phyloP scores from a whole-genome alignment of 2,888 invertebrate genomes.

The Apodemia duryi region DNA sequence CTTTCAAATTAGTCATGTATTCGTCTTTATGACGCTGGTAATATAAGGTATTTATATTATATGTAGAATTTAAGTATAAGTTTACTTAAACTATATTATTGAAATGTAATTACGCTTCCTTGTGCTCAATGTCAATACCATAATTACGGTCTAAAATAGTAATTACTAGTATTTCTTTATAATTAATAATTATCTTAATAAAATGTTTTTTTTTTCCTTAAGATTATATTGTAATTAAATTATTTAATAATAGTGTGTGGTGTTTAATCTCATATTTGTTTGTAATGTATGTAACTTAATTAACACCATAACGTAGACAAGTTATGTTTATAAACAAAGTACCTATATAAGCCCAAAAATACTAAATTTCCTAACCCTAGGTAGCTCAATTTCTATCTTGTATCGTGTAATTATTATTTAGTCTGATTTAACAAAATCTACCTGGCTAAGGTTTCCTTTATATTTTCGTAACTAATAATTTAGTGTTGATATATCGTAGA shows the following conservation, averaged over 20 bases:
- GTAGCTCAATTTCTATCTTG: constrained; percentile 52
- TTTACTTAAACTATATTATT: constrained; percentile 45
- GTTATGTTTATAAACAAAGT: constrained; percentile 49
- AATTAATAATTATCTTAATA: constrained; percentile 33
- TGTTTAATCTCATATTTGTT: constrained; percentile 64
- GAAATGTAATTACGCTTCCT: constrained; percentile 60
- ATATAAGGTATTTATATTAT: constrained; percentile 43
- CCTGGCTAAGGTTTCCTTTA: no score
- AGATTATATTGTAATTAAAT: constrained; percentile 29
- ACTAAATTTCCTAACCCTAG: constrained; percentile 38
- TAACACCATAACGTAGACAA: constrained; percentile 39
- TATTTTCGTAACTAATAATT: no score
- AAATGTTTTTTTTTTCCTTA: constrained; percentile 30
- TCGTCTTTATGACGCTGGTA: constrained; percentile 75
- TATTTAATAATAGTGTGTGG: constrained; percentile 43
- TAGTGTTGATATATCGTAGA: no score
- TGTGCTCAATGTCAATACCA: constrained; percentile 66
- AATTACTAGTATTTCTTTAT: constrained; percentile 29
- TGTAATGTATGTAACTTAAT: constrained; percentile 38
- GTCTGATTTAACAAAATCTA: no score
- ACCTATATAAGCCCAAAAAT: constrained; percentile 31
- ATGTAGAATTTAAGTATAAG: constrained; percentile 40
- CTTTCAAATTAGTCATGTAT: constrained; percentile 51
- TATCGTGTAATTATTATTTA: background rate
- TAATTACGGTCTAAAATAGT: constrained; percentile 60